These are phyloP conservation scores for Amphimedon queenslandica DNA, from an alignment of 37 sponge, comb jelly and placozoan genomes.

Conservation along the genomic window DNA sequence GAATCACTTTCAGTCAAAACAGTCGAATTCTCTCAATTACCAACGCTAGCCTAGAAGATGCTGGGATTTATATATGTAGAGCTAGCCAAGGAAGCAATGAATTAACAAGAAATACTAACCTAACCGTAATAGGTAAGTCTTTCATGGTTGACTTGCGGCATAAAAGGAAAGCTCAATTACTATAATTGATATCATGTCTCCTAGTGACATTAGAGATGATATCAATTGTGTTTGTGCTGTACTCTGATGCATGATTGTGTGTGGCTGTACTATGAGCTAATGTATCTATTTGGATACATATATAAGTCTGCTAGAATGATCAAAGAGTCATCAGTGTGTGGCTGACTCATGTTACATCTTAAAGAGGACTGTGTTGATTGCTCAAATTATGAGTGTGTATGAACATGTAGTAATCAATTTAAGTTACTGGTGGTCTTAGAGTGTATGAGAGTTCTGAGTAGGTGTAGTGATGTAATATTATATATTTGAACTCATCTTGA, in stretches of 20 bases:
- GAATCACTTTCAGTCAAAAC: conserved; percentile 5
- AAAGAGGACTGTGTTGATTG: background rate
- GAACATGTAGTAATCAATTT: too few relatives aligned
- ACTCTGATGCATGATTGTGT: too few relatives aligned
- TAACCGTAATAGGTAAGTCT: background rate
- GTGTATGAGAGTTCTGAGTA: too few relatives aligned
- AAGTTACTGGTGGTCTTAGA: too few relatives aligned
- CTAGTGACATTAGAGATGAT: too few relatives aligned
- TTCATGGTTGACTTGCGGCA: too few relatives aligned
- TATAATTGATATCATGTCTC: too few relatives aligned
- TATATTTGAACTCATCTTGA: too few relatives aligned
- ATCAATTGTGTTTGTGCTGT: background rate
- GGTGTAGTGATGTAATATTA: too few relatives aligned
- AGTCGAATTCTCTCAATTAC: conserved; percentile 9
- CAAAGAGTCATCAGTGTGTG: background rate
- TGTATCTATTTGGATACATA: background rate
- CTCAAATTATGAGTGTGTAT: too few relatives aligned
- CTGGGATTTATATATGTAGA: conserved; percentile 40
- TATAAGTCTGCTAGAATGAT: background rate
- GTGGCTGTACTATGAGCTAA: too few relatives aligned
- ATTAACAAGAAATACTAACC: background rate
- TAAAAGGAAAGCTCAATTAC: too few relatives aligned
- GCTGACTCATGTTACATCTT: background rate
- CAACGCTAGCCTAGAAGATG: conserved; percentile 12
- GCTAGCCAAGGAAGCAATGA: background rate